Evolutionary conservation across 2,113 vertebrate species (phyloP), one percentile per base, ranked within the genome.

Genomic region (Elanus axillaris): DNA sequence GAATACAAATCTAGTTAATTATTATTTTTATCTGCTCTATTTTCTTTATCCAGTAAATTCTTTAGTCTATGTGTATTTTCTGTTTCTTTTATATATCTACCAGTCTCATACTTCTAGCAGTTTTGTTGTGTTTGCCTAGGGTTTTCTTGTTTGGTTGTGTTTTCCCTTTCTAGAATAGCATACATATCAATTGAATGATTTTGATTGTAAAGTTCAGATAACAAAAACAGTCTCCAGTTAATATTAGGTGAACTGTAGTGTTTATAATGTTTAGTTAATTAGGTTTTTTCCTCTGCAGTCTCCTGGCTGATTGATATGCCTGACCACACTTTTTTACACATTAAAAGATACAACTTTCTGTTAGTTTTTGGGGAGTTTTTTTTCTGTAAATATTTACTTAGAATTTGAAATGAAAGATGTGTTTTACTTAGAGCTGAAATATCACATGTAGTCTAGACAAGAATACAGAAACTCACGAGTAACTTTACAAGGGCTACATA

Each of bases 91-190:
- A 3, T 47, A 42, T 23, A 14, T 31, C 18, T 50, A 69, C 10
- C 26, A 55, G 10, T 11, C 10, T 85, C 26, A 27, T 27, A 42
- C 13, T 36, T 27, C 13, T 62, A 56, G 5, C 11, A 56, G 16
- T 48, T 36, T 81, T 26, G 14, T 81, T 26, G 11, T 38, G 4
- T 52, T 88, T 47, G 16, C 21, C 48, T 55, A 7, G 5, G 4
- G 6, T 1, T 2, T 16, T n/a, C 16, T 27, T 38, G 4, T 17
- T 26, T 60, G 16, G 5, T 31, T 36, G 10, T 34, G 2, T 11
- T 74, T 38, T 59, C 11, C 8, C 27, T 52, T 68, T 48, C 40
- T 53, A 52, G 53, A 67, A 67, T 29, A 79, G 2, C 19, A 45
- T 42, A 34, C 4, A 7, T n/a, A 47, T 50, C 25, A 53, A 43